Conservation (phyloP, 2,888 invertebrate genomes). For the Harmothoe impar region DNA sequence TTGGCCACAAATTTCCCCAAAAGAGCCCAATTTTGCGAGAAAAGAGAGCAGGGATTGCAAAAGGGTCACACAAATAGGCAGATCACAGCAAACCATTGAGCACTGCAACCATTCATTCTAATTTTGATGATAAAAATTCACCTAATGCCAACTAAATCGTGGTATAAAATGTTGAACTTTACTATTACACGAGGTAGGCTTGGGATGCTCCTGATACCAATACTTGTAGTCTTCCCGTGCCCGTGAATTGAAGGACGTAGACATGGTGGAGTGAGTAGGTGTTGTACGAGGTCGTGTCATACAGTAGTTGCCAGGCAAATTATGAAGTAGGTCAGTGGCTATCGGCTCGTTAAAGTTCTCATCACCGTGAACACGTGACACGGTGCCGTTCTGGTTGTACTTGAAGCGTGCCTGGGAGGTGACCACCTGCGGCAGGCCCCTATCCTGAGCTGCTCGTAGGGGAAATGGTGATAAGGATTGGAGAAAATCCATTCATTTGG, state of each 20-base stretch:
- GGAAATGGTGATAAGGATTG: not conserved
- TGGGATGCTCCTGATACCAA: slow-evolving; percentile 80
- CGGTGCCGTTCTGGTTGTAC: slow-evolving; percentile 44
- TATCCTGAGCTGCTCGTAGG: not conserved
- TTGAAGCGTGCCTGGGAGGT: slow-evolving; percentile 30
- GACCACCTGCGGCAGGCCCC: not conserved
- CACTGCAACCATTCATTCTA: slow-evolving; percentile 7
- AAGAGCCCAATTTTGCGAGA: too few relatives aligned
- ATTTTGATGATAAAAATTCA: slow-evolving; percentile 45
- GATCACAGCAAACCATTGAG: not conserved
- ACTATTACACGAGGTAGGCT: slow-evolving; percentile 79
- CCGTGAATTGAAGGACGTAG: slow-evolving; percentile 75
- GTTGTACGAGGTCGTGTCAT: slow-evolving; percentile 37
- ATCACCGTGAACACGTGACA: slow-evolving; percentile 42
- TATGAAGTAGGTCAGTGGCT: not conserved
- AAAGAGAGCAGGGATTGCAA: too few relatives aligned
- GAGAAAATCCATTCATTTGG: not conserved
- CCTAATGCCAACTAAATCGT: slow-evolving; percentile 56
- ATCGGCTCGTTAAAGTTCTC: slow-evolving; percentile 16
- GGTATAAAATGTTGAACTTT: slow-evolving; percentile 10
- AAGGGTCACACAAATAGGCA: not conserved
- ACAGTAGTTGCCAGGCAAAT: slow-evolving; percentile 50
- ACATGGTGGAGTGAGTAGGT: not conserved
- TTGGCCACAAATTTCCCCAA: too few relatives aligned
- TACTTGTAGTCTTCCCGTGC: slow-evolving; percentile 80